A percentile compares a stretch with the other conserved stretches of the same genome.
These are phyloP conservation scores for Mesorhabditis sp. DNA, from an alignment of 2,888 invertebrate species.

Conservation along the genomic window DNA sequence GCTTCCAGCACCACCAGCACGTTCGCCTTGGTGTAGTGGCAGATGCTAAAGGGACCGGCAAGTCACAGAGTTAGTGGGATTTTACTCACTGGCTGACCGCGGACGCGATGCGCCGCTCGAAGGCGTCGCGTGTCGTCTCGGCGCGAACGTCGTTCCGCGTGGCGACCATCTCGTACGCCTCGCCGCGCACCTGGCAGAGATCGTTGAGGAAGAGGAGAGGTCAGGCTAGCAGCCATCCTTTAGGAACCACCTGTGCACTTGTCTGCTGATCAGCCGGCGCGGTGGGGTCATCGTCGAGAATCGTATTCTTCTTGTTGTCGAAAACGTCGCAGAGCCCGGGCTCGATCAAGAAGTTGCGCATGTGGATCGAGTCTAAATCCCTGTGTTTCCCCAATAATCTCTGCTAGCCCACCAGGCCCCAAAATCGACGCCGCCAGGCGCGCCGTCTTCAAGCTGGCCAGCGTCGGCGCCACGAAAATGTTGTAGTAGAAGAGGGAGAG, in stretches of 20 bases:
- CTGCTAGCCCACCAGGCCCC: neutral
- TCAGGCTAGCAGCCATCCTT: too few relatives aligned
- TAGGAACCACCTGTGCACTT: too few relatives aligned
- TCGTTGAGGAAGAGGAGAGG: too few relatives aligned
- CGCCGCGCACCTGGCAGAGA: too few relatives aligned
- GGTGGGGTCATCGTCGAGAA: neutral
- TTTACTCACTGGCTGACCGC: neutral
- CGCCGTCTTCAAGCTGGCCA: neutral
- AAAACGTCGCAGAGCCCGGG: neutral
- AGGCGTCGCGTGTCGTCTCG: neutral
- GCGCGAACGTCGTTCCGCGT: neutral
- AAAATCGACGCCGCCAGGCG: neutral
- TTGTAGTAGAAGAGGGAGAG: neutral
- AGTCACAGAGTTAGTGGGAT: too few relatives aligned
- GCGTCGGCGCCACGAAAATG: neutral
- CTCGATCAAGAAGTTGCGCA: neutral
- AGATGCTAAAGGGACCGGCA: too few relatives aligned
- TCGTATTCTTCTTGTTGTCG: neutral
- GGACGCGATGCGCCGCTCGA: neutral
- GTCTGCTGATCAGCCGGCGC: too few relatives aligned
- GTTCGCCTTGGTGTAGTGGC: too few relatives aligned
- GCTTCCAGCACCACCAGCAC: neutral
- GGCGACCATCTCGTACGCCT: neutral
- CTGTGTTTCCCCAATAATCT: neutral
- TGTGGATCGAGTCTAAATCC: neutral